Base-by-base conservation (phyloP, 2,888 invertebrate species). In the Melanophora roralis region DNA sequence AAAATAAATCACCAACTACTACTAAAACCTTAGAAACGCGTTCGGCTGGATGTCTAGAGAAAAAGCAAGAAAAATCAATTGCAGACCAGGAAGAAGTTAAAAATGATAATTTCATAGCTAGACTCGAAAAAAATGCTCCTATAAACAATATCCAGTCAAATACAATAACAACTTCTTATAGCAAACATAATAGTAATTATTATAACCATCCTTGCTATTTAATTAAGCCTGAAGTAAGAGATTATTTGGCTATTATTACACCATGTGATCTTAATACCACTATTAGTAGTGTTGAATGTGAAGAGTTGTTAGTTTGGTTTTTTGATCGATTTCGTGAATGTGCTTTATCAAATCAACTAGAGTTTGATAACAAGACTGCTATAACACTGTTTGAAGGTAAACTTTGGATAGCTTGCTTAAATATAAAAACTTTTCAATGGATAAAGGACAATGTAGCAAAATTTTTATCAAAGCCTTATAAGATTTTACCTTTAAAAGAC, bases 371-470 rank as follows among this genome's bases (percentile, higher is more conserved):
- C 14, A 45, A 78, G 34, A 49, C 32, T 1, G 76, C 62, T 19
- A 57, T 74, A 21, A 32, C 71, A 27, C 40, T 78, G 8, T 69
- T 43, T 38, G 71, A 82, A 0, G 82, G 80, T 1, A 65, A 67
- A 47, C 36, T 82, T 47, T 82, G 80, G 80, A 64, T 80, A 38
- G 72, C 82, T 16, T 82, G 82, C 53, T 45, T 64, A 68, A 68
- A 82, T 62, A 34, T 40, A 9, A 27, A 51, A 6, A 80, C 82
- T 6, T 72, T 68, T 27, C 40, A 64, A n/a, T 82, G 82, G 82
- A 64, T 79, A 19, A 68, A 36, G 27, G 16, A 8, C 32, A 75
- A 34, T 59, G 47, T 59, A 34, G 36, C 16, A 12, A 16, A 53
- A 34, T 77, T 68, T 64, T 34, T 34, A 3, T 16, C n/a, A 4